Base-by-base conservation (phyloP, 2,888 invertebrate species). In the Noctua janthina region DNA sequence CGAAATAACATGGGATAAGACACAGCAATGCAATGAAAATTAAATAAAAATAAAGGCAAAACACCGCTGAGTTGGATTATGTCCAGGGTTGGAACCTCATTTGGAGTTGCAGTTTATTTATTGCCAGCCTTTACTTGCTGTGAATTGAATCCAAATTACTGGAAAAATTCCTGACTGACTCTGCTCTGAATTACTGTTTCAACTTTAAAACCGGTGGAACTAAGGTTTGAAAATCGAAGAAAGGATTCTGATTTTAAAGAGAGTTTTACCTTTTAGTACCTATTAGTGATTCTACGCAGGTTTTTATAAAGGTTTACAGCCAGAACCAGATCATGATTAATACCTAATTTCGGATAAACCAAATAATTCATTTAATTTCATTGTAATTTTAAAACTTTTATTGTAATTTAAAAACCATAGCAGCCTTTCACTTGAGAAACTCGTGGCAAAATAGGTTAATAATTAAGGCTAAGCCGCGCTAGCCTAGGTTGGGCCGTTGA, bases 131-230 rank as follows among this genome's bases (percentile, higher is more conserved):
- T 93, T 90, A 93, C 92, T 92, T 91, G 91, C 93, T 93, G 93
- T 91, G 95, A 95, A 95, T 95, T 95, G 95, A 95, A 95, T 95
- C 93, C 93, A 94, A 95, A 95, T 95, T 94, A 94, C 93, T 93
- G 91, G 92, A 93, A 94, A 93, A 94, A 93, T 92, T 92, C 91
- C 90, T 79, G 64, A 81, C 84, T 84, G 90, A 91, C 91, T 92
- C 90, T 90, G 88, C 83, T 78, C 82, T 88, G 88, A 87, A 91
- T 91, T 87, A 88, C 80, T 79, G 79, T 82, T 86, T 51, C 68
- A 67, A 56, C n/a, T 67, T 70, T 76, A 64, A 67, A 81, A 78
- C 68, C 23, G 46, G 15, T 68, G 15, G 39, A 62, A 23, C 54
- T 71, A 17, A 72, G 23, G 29, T 10, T 29, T 15, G 49, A 56